Evolutionary conservation across 2,888 invertebrate species (phyloP).

Genomic region (Parnassius mnemosyne): DNA sequence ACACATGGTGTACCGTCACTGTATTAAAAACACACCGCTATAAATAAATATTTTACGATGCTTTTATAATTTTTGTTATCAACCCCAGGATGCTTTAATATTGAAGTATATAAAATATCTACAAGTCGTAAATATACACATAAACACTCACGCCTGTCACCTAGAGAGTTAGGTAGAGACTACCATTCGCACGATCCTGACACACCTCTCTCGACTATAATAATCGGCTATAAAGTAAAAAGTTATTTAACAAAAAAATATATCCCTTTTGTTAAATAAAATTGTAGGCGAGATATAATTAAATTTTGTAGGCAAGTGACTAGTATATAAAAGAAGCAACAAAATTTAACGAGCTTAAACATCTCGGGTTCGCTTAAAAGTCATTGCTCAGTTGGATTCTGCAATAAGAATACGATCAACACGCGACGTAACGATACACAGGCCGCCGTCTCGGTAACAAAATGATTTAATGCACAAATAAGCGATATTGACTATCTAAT

Average conservation of each 20-base stretch:
- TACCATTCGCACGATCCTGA: too few species aligned
- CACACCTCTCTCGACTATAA: too few species aligned
- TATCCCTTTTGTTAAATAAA: background rate
- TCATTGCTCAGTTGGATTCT: constrained; percentile 28
- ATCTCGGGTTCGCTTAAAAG: constrained; percentile 24
- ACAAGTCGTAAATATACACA: too few species aligned
- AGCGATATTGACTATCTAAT: constrained; percentile 48
- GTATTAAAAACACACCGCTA: constrained; percentile 39
- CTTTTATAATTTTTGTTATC: constrained; percentile 1
- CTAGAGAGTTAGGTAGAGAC: too few species aligned
- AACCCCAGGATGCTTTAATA: background rate
- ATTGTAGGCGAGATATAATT: constrained; percentile 2
- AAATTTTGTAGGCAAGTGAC: constrained; percentile 11
- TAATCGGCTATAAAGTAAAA: background rate
- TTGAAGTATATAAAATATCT: background rate
- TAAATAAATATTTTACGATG: constrained; percentile 6
- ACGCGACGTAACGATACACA: constrained; percentile 27
- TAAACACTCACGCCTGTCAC: too few species aligned
- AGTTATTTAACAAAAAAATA: too few species aligned
- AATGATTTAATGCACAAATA: constrained; percentile 53
- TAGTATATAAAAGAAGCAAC: constrained; percentile 21
- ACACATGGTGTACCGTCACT: constrained; percentile 37
- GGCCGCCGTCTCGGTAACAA: constrained; percentile 35
- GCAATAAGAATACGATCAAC: constrained; percentile 29
- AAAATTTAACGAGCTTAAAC: constrained; percentile 24